Conservation (phyloP, 2,888 invertebrate species). For the Sericinus montela region DNA sequence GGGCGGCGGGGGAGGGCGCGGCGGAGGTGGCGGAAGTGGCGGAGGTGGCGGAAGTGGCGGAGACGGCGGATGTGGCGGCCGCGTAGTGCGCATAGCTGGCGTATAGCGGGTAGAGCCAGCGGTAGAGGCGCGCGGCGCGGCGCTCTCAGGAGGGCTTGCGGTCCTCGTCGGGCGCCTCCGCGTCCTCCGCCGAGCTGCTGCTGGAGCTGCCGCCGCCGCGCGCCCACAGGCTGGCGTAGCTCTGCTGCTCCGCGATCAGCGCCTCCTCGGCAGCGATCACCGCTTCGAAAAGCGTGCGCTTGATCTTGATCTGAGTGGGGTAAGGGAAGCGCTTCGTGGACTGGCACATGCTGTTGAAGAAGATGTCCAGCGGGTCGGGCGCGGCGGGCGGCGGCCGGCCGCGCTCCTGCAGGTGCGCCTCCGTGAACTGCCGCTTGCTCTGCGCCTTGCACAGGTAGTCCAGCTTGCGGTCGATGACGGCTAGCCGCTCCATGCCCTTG, state of each 20-base stretch:
- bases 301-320: conserved; percentile 62
- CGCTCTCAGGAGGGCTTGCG: conserved; percentile 41
- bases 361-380: conserved; percentile 63
- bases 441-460: conserved; percentile 51
- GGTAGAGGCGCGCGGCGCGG: conserved; percentile 22
- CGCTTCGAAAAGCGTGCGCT: conserved; percentile 57
- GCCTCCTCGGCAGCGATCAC: conserved; percentile 66
- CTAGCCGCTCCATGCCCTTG: conserved; percentile 39
- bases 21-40: too few species aligned
- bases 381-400: conserved; percentile 21
- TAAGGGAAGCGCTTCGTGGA: conserved; percentile 64
- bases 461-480: conserved; percentile 50
- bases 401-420: conserved; percentile 22
- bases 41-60: neutral
- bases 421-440: conserved; percentile 34
- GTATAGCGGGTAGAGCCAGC: conserved; percentile 23
- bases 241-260: conserved; percentile 62
- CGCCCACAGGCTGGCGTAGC: conserved; percentile 63
- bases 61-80: conserved; percentile 11
- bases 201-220: conserved; percentile 41
- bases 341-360: conserved; percentile 73
- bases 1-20: neutral
- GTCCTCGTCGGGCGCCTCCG: conserved; percentile 26
- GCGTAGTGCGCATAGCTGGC: conserved; percentile 22
- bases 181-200: conserved; percentile 40